Evolutionary conservation across 2,797 vertebrate species (phyloP), one percentile per base, ranked within the genome.

Genomic region (Arrhamphus sclerolepis): DNA sequence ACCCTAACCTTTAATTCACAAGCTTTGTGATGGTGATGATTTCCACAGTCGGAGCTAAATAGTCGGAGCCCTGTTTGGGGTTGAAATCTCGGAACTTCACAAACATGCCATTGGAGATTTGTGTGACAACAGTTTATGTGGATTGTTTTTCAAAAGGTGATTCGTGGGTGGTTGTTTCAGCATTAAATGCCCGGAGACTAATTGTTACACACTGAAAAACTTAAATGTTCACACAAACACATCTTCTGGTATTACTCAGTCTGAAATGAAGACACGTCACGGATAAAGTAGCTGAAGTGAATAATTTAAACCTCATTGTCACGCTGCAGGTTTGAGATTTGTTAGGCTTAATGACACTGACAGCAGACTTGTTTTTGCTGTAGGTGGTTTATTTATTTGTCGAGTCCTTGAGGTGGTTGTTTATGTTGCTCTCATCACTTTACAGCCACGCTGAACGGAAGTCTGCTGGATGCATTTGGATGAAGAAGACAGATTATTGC

Each of bases 401-500:
- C 59, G 40, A 51, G 54, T 51, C 56, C 50, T 65, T 38, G 43
- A 56, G 40, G 49, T 28, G 59, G 60, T 20, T 59, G 59, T 70
- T 78, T 72, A 26, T 44, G 20, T 53, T 17, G 18, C 5, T 5
- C 66, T 69, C 67, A 48, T 82, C 62, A 42, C 48, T 20, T 28
- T 58, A 59, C 56, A 28, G 50, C 52, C 49, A n/a, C 54, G 64
- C 60, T 62, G 65, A 65, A 52, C 56, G 61, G 57, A 64, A 46
- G 51, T 46, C 62, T 61, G 71, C 59, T 26, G 62, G 56, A 63
- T 50, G 56, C 68, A 19, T 77, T 47, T 44, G 31, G 46, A 28
- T 29, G 55, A 24, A 53, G 56, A 67, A 61, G 65, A 72, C 38
- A 56, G 52, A 76, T 77, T 66, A 59, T 51, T 14, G 7, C 57